A percentile compares a stretch with the other conserved stretches of the same genome.
These are phyloP conservation scores for Pocillopora damicornis DNA, from an alignment of 64 coral and sea anemone species.

Conservation along the genomic window DNA sequence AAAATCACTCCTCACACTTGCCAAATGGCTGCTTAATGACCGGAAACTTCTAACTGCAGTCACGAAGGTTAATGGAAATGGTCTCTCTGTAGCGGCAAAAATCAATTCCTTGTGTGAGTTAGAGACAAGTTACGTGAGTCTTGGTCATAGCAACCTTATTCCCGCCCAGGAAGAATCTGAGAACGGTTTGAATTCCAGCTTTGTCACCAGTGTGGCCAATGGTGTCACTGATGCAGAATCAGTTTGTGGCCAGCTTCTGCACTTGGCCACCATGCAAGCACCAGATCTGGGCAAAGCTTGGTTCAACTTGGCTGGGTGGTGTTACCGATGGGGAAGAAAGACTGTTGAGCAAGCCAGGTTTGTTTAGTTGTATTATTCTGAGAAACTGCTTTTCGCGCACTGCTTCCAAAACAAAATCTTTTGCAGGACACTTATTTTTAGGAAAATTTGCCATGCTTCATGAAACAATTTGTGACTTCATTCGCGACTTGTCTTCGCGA, in stretches of 20 bases:
- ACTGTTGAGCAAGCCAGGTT: conserved; percentile 98
- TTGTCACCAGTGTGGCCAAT: conserved; percentile 56
- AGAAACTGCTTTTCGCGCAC: no score
- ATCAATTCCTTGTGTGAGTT: conserved; percentile 76
- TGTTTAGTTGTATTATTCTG: background rate
- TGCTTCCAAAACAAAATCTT: no score
- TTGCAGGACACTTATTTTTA: no score
- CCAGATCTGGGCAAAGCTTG: conserved; percentile 89
- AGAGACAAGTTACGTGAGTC: conserved; percentile 69
- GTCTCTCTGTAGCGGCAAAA: conserved; percentile 57
- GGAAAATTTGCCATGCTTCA: no score
- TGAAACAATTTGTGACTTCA: no score
- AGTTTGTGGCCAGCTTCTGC: conserved; percentile 82
- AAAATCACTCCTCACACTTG: conserved; percentile 76
- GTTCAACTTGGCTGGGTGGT: conserved; percentile 93
- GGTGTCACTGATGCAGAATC: conserved; percentile 78
- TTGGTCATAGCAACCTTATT: conserved; percentile 71
- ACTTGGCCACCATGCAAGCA: conserved; percentile 84
- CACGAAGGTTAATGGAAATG: conserved; percentile 72
- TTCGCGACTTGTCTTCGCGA: no score
- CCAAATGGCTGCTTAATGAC: conserved; percentile 86
- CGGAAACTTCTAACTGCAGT: conserved; percentile 74
- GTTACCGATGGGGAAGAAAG: conserved; percentile 93
- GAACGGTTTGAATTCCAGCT: conserved; percentile 25
- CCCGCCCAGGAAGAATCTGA: conserved; percentile 1